Conservation (phyloP, 2,888 invertebrate species). For the Danaus chrysippus region DNA sequence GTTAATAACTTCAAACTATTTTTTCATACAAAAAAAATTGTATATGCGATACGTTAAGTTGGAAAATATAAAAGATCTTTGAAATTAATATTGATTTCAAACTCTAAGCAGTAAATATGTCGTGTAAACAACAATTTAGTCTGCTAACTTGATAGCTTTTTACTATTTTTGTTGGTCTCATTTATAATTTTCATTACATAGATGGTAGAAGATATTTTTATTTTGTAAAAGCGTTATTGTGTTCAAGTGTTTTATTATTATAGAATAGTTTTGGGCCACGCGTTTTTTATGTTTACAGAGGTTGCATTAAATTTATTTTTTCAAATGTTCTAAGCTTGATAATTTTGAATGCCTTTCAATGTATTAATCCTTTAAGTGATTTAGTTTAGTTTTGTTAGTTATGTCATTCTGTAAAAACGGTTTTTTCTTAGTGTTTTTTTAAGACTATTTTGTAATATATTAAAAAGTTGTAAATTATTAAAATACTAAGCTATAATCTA, state of each 20-base stretch:
- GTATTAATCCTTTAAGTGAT: slow-evolving; percentile 16
- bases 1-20: too few relatives aligned
- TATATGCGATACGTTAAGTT: too few relatives aligned
- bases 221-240: not conserved
- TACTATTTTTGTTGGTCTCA: not conserved
- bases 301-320: slow-evolving; percentile 1
- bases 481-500: slow-evolving; percentile 20
- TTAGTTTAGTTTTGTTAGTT: slow-evolving; percentile 25
- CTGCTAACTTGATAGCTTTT: not conserved
- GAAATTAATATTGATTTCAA: too few relatives aligned
- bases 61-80: too few relatives aligned
- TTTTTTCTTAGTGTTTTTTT: slow-evolving; percentile 29
- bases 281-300: not conserved
- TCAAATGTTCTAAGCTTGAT: slow-evolving; percentile 3
- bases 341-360: not conserved
- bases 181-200: not conserved
- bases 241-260: too few relatives aligned
- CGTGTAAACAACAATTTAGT: too few relatives aligned
- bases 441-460: slow-evolving; percentile 33
- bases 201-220: slow-evolving; percentile 2
- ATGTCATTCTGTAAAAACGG: slow-evolving; percentile 20
- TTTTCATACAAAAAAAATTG: too few relatives aligned
- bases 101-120: too few relatives aligned
- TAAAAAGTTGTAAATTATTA: slow-evolving; percentile 24
- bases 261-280: too few relatives aligned